Conservation (phyloP, 2,888 invertebrate species). For the Pyrgus malvae region DNA sequence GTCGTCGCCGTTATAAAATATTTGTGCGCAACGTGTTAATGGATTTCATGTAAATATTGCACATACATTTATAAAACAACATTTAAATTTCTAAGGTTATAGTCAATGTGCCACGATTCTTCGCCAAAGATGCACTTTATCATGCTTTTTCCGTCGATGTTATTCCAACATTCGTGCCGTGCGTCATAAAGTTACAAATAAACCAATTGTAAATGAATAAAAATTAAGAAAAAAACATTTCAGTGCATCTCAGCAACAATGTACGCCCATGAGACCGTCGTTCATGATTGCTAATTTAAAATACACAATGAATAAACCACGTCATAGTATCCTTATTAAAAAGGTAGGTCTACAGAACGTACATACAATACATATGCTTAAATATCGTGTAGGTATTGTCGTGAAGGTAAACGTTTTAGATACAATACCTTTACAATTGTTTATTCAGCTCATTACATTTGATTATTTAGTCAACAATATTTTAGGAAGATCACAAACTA, state of each 20-base stretch:
- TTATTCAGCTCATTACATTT: slow-evolving; percentile 3
- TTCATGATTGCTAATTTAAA: not conserved
- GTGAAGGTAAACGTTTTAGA: too few species aligned
- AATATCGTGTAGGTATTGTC: not conserved
- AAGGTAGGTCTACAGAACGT: slow-evolving; percentile 15
- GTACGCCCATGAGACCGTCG: slow-evolving; percentile 2
- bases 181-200: not conserved
- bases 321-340: slow-evolving; percentile 10
- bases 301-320: not conserved
- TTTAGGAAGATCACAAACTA: not conserved
- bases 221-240: slow-evolving; percentile 2
- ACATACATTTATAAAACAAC: slow-evolving; percentile 21
- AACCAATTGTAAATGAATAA: not conserved
- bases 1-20: slow-evolving; percentile 52
- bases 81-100: slow-evolving; percentile 7
- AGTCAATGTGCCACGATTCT: slow-evolving; percentile 22
- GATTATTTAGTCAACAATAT: not conserved
- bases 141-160: not conserved
- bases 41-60: slow-evolving; percentile 11
- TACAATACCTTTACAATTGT: slow-evolving; percentile 12
- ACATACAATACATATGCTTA: not conserved
- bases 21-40: slow-evolving; percentile 63
- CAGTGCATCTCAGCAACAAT: slow-evolving; percentile 1
- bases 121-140: slow-evolving; percentile 14
- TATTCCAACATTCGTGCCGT: not conserved